These are phyloP conservation scores for Sinonovacula constricta DNA, from an alignment of 1,140 invertebrate genomes.

Conservation along the genomic window DNA sequence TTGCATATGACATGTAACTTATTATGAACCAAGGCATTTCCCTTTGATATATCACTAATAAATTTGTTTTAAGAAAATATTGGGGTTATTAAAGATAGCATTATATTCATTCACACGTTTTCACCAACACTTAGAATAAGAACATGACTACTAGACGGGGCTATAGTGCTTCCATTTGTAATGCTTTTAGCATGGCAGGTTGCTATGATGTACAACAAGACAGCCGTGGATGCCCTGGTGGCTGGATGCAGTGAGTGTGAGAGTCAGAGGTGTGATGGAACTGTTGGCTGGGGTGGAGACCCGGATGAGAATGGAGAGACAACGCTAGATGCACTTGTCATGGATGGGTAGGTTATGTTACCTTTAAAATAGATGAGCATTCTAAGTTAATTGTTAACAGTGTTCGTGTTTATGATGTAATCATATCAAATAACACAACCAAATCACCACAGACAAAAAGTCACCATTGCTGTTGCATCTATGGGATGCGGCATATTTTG, in stretches of 20 bases:
- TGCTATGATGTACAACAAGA: constrained; percentile 12
- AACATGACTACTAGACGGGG: neutral
- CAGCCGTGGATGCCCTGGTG: constrained; percentile 44
- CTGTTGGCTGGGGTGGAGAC: constrained; percentile 95
- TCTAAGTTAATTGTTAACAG: no score
- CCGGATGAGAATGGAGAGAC: constrained; percentile 98
- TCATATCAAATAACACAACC: no score
- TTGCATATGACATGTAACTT: neutral
- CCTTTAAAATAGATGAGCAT: neutral
- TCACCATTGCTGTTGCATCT: no score
- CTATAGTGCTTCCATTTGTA: neutral
- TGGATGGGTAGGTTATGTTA: constrained; percentile 86
- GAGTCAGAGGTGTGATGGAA: constrained; percentile 37
- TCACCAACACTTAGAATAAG: neutral
- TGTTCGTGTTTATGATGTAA: no score
- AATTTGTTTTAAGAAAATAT: neutral
- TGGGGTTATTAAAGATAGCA: neutral
- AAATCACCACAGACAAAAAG: no score
- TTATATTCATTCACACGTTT: neutral
- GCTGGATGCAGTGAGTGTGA: constrained; percentile 46
- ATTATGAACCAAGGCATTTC: neutral
- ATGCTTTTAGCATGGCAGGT: constrained; percentile 37
- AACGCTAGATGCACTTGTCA: constrained; percentile 97
- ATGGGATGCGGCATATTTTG: no score
- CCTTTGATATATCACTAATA: neutral